phyloP scores from a whole-genome alignment of 1,140 invertebrate species.

The Drosophila chauvacae region DNA sequence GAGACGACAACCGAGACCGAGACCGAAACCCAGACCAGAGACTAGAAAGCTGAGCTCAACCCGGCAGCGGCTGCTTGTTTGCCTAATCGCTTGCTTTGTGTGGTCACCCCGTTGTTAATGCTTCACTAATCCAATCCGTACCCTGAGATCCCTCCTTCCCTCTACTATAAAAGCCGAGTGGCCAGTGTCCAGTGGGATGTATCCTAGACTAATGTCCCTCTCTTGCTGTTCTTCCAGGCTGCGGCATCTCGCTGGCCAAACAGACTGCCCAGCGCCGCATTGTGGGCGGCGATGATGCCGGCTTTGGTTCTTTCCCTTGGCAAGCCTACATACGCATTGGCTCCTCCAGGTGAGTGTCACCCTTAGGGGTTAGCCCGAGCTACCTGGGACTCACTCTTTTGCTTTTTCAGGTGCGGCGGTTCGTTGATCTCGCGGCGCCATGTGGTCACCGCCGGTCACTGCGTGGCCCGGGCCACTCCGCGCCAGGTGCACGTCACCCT shows the following conservation, averaged over 20 bases:
- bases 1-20: background rate
- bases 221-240: slow-evolving; percentile 86
- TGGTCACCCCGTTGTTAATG: slow-evolving; percentile 44
- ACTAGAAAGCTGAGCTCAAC: slow-evolving; percentile 49
- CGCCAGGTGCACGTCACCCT: slow-evolving; percentile 95
- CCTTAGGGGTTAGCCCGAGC: background rate
- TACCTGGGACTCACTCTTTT: background rate
- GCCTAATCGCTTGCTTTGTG: slow-evolving; percentile 41
- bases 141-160: slow-evolving; percentile 7
- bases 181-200: background rate
- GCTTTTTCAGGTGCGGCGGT: slow-evolving; percentile 93
- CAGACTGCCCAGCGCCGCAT: slow-evolving; percentile 94
- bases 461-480: slow-evolving; percentile 95
- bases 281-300: slow-evolving; percentile 96
- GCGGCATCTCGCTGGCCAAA: slow-evolving; percentile 92
- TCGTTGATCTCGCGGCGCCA: slow-evolving; percentile 96
- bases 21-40: background rate
- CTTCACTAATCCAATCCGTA: slow-evolving; percentile 48
- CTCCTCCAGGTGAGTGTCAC: slow-evolving; percentile 87
- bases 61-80: slow-evolving; percentile 43
- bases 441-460: slow-evolving; percentile 98
- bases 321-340: slow-evolving; percentile 97
- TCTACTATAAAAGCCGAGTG: slow-evolving; percentile 2
- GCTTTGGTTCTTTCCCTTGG: slow-evolving; percentile 97
- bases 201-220: background rate